Evolutionary conservation across 2,797 vertebrate species (phyloP), one percentile per base, ranked within the genome.

Genomic region (Lepus oiostolus): DNA sequence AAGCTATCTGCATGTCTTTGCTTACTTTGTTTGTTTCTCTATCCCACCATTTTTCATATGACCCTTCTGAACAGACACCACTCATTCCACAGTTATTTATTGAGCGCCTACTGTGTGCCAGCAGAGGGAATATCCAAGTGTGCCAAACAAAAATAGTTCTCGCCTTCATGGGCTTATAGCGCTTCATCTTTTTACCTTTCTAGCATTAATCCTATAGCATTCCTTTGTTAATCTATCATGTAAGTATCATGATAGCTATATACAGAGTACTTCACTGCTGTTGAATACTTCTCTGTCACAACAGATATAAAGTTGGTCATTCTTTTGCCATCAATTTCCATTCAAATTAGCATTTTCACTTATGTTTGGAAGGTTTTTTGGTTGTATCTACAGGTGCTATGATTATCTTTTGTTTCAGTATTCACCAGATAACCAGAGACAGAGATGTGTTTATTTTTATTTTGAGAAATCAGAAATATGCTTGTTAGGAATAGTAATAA

Each of bases 11-110:
- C 47, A 19, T 16, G 68, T 30, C 19, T 85, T 21, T 74, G 12
- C 5, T 80, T 30, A 19, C 13, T 75, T 19, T 74, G 5, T 21
- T 68, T 85, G 2, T 13, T 92, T 62, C 35, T 60, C 87, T 79
- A 42, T 50, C 63, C 68, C n/a, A 84, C 92, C 8, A 71, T 77
- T 88, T 95, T 87, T 80, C 70, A 52, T 54, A 74, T 38, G 14
- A 58, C 14, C 2, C 72, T 79, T 90, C 12, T 81, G 19, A 16
- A 28, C n/a, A 93, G 58, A 60, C 10, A 32, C 11, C 30, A 38
- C 54, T 81, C 30, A 80, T 67, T 35, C 68, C 50, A 24, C 24
- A 70, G 14, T 74, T 77, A 77, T 60, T 93, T 63, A 85, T 26
- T 50, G 58, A 54, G 47, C 2, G 32, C 12, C 24, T 79, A 12